Percentiles rank a stretch among this genome's conserved stretches.
Evolutionary conservation across 2,113 vertebrate genomes (phyloP).

Genomic region (Eurypyga helias): DNA sequence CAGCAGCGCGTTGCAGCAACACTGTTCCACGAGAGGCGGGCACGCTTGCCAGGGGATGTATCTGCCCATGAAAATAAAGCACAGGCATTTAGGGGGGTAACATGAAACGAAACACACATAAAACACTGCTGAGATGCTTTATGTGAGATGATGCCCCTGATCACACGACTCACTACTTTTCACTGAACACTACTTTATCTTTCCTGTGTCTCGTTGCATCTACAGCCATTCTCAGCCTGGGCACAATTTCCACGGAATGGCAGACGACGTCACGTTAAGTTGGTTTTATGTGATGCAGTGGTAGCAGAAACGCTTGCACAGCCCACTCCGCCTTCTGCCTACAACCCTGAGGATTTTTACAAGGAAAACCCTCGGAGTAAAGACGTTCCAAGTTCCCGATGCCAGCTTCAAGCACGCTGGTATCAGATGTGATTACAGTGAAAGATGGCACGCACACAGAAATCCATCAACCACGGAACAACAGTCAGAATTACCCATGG

Average conservation of each 20-base stretch:
- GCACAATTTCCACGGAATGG: background rate
- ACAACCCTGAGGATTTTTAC: background rate
- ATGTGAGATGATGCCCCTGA: background rate
- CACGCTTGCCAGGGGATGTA: background rate
- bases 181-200: background rate
- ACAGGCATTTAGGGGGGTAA: background rate
- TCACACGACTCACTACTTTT: background rate
- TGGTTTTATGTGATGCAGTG: background rate
- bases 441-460: background rate
- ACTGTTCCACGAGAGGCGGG: background rate
- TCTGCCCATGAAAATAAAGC: background rate
- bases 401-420: background rate
- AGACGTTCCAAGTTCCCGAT: background rate
- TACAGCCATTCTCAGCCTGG: background rate
- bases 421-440: background rate
- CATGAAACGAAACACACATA: fast-evolving
- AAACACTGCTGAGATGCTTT: no score
- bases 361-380: background rate
- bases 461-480: background rate
- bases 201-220: background rate
- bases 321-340: background rate
- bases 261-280: background rate
- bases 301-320: background rate
- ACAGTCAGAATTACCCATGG: background rate
- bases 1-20: background rate